phyloP scores from a whole-genome alignment of 1,140 invertebrate species.

The Ostrea denselamellosa region DNA sequence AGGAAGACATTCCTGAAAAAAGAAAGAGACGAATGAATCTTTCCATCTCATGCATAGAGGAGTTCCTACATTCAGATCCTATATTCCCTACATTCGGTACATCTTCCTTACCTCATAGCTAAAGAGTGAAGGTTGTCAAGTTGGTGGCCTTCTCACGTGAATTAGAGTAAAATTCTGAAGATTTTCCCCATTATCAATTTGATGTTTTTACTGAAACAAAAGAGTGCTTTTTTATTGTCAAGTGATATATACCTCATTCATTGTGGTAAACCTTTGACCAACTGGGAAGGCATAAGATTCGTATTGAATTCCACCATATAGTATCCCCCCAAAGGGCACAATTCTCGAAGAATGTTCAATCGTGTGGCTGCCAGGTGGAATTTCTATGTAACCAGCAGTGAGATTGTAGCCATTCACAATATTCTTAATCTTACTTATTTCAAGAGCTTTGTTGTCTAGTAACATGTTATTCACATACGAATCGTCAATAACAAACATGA shows the following conservation, averaged over 20 bases:
- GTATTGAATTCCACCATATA: constrained; percentile 46
- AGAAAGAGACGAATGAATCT: not conserved
- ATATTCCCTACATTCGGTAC: not conserved
- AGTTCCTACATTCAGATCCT: not conserved
- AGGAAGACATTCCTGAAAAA: constrained; percentile 4
- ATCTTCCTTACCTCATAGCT: no score
- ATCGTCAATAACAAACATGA: constrained; percentile 51
- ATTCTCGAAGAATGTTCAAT: constrained; percentile 41
- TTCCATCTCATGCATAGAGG: no score
- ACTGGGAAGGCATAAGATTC: constrained; percentile 53
- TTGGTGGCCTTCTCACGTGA: not conserved
- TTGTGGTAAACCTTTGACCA: constrained; percentile 48
- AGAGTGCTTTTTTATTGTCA: not conserved
- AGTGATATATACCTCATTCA: constrained; percentile 46
- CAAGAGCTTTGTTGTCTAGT: constrained; percentile 8
- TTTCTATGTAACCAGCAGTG: not conserved
- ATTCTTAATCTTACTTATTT: not conserved
- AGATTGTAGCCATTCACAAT: not conserved
- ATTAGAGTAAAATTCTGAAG: not conserved
- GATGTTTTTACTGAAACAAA: not conserved
- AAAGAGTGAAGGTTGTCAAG: not conserved
- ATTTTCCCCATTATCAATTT: not conserved
- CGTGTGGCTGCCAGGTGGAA: constrained; percentile 39
- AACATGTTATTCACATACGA: constrained; percentile 9
- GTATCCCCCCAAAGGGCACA: constrained; percentile 42